A percentile compares a stretch with the other conserved stretches of the same genome.
Evolutionary conservation across 2,797 vertebrate genomes (phyloP).

Genomic region (Chromis chromis): DNA sequence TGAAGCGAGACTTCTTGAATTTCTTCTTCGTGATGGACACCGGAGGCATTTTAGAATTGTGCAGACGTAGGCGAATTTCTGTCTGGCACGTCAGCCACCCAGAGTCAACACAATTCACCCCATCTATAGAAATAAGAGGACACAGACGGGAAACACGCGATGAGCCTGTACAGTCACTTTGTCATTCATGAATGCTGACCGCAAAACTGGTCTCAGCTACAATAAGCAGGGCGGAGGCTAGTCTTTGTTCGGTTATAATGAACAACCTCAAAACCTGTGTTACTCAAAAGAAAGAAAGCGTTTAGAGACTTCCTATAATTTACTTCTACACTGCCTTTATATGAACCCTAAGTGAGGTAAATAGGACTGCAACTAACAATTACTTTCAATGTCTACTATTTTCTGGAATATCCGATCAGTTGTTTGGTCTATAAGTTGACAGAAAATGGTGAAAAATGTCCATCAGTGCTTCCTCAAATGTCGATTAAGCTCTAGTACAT

Average conservation of each 20-base stretch:
- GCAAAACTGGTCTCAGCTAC: slow-evolving; percentile 16
- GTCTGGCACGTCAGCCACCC: slow-evolving; percentile 98
- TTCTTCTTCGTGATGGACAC: slow-evolving; percentile 97
- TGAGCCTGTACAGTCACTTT: slow-evolving; percentile 5
- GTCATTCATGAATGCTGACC: slow-evolving; percentile 21
- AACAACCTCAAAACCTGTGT: slow-evolving; percentile 2
- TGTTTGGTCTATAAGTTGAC: no score
- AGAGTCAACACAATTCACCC: slow-evolving; percentile 89
- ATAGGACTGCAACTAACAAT: background rate
- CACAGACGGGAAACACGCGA: slow-evolving; percentile 17
- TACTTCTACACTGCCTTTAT: background rate
- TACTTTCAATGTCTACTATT: no score
- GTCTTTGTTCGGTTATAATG: slow-evolving; percentile 12
- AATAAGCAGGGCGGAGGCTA: background rate
- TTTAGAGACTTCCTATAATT: background rate
- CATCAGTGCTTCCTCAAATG: no score
- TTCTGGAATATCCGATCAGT: no score
- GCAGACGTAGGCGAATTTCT: slow-evolving; percentile 95
- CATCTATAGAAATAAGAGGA: slow-evolving; percentile 81
- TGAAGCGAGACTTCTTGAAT: slow-evolving; percentile 97
- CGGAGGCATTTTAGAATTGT: slow-evolving; percentile 92
- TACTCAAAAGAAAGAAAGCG: slow-evolving; percentile 11
- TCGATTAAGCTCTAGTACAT: no score
- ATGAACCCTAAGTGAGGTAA: background rate
- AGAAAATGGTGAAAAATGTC: no score